Conservation (phyloP, 2,113 vertebrate genomes). For the Oncorhynchus masou region DNA sequence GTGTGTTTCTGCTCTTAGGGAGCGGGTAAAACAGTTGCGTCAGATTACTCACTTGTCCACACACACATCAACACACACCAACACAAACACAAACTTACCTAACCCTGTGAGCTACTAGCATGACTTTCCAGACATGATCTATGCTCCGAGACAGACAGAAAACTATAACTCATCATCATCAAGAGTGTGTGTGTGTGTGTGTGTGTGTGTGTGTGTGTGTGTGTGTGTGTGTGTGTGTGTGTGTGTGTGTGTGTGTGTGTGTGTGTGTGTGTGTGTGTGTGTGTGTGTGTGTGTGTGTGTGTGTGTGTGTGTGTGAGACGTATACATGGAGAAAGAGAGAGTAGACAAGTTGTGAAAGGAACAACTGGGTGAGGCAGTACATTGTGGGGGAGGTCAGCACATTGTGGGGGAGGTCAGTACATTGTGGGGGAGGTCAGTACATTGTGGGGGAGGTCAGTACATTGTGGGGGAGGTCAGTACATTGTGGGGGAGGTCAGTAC, state of each 20-base stretch:
- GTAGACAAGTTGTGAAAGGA: conserved; percentile 33
- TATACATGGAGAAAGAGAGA: conserved; percentile 25
- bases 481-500: too few relatives aligned
- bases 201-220: not conserved
- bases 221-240: too few relatives aligned
- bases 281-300: not conserved
- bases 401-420: too few relatives aligned
- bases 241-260: too few relatives aligned
- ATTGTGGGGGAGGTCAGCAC: not conserved
- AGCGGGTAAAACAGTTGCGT: conserved; percentile 12
- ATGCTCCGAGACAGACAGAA: conserved; percentile 20
- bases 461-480: too few relatives aligned
- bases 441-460: too few relatives aligned
- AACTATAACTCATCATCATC: not conserved
- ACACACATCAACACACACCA: not conserved
- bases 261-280: not conserved
- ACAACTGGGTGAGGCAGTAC: conserved; percentile 20
- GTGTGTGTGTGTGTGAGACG: not conserved
- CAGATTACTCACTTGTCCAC: conserved; percentile 39
- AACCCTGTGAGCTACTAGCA: conserved; percentile 1
- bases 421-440: too few relatives aligned
- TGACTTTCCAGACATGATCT: conserved; percentile 26
- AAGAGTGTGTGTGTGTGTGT: too few relatives aligned
- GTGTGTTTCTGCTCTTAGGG: conserved; percentile 1
- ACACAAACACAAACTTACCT: conserved; percentile 4